phyloP scores from a whole-genome alignment of 2,113 vertebrate species.

The Nibea albiflora region DNA sequence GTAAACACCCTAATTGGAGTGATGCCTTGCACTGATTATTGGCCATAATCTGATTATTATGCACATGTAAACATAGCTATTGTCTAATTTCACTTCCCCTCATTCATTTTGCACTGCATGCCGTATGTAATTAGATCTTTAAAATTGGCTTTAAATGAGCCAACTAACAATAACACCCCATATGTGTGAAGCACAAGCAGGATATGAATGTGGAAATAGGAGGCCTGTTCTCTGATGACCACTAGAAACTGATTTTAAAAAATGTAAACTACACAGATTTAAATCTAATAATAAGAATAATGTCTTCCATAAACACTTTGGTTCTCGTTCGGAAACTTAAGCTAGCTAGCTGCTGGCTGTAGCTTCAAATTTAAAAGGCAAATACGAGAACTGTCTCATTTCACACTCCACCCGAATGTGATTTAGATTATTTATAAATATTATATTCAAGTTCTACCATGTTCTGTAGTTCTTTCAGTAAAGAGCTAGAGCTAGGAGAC shows the following conservation, averaged over 20 bases:
- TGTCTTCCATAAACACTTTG: no score
- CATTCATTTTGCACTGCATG: not conserved
- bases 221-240: not conserved
- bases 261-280: no score
- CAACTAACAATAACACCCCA: not conserved
- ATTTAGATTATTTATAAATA: no score
- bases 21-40: conserved; percentile 26
- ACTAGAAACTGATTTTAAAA: not conserved
- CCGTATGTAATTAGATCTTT: conserved; percentile 22
- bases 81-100: conserved; percentile 20
- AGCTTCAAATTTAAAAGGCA: no score
- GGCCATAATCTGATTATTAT: conserved; percentile 44
- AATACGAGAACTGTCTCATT: no score
- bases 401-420: no score
- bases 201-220: not conserved
- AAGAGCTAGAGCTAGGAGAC: not conserved
- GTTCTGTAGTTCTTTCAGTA: no score
- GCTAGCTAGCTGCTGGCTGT: no score
- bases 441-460: no score
- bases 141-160: conserved; percentile 9
- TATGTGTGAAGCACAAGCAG: not conserved
- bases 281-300: no score
- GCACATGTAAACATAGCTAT: conserved; percentile 33
- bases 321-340: no score
- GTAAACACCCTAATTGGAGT: conserved; percentile 29